phyloP scores from a whole-genome alignment of 2,888 invertebrate genomes.

The Alloplasta piceator region DNA sequence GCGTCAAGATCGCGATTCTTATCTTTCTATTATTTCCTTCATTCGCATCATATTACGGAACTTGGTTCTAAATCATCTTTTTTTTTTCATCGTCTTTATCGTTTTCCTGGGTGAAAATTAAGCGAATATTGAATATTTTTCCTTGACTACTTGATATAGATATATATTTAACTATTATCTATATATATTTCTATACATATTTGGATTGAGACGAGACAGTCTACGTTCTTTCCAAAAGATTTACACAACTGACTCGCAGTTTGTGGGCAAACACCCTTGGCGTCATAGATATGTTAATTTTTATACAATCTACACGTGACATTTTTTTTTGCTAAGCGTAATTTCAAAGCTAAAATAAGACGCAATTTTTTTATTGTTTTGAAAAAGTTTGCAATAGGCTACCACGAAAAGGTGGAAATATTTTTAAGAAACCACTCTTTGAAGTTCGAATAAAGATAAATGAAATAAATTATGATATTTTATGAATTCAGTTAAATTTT shows the following conservation, averaged over 20 bases:
- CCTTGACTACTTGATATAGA: not conserved
- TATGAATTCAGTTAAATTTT: too few species aligned
- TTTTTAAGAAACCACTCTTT: too few species aligned
- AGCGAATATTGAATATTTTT: constrained; percentile 8
- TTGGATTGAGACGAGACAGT: not conserved
- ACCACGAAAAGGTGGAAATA: too few species aligned
- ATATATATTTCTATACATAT: not conserved
- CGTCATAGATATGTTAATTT: not conserved
- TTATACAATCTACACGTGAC: not conserved
- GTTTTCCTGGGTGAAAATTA: not conserved
- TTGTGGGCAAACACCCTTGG: constrained; percentile 7
- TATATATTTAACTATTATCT: not conserved
- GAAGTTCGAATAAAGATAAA: too few species aligned
- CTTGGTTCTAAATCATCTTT: constrained; percentile 49
- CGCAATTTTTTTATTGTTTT: too few species aligned
- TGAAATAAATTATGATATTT: too few species aligned
- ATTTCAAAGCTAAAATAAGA: not conserved
- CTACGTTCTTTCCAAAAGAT: constrained; percentile 10
- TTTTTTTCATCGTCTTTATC: constrained; percentile 21
- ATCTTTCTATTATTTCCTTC: constrained; percentile 35
- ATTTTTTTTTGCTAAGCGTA: not conserved
- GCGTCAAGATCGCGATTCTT: constrained; percentile 33
- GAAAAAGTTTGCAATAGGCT: too few species aligned
- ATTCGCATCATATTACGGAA: too few species aligned
- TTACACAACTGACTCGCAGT: constrained; percentile 20